Conservation (phyloP, 2,888 invertebrate genomes). For the Sphecodes monilicornis region DNA sequence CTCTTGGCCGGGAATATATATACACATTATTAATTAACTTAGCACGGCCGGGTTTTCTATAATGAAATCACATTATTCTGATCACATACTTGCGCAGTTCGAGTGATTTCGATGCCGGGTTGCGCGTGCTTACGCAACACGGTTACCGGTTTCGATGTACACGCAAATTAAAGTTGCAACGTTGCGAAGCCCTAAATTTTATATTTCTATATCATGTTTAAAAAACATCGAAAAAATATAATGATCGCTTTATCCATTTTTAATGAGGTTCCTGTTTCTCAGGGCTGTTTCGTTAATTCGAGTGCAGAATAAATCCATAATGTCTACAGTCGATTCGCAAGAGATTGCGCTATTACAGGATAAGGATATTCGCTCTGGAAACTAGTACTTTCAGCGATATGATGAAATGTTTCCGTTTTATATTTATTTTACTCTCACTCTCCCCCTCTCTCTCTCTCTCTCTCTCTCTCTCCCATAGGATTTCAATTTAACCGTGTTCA, state of each 20-base stretch:
- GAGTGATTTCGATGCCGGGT: background rate
- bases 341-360: slow-evolving; percentile 3
- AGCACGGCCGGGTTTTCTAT: background rate
- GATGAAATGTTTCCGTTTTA: slow-evolving; percentile 3
- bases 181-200: background rate
- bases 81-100: background rate
- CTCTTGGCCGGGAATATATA: background rate
- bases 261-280: background rate
- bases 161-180: background rate
- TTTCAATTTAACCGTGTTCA: background rate
- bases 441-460: background rate
- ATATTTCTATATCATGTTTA: background rate
- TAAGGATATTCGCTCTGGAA: slow-evolving; percentile 9
- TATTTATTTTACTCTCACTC: background rate
- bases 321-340: background rate
- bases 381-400: background rate
- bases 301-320: slow-evolving; percentile 4
- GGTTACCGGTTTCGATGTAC: background rate
- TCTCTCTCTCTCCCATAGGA: background rate
- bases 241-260: background rate
- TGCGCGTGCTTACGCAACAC: background rate
- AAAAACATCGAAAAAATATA: background rate
- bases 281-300: background rate
- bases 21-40: background rate
- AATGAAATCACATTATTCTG: background rate